A percentile compares a stretch with the other conserved stretches of the same genome.
phyloP scores from a whole-genome alignment of 1,140 invertebrate species.

The Drosophila pseudoobscura region DNA sequence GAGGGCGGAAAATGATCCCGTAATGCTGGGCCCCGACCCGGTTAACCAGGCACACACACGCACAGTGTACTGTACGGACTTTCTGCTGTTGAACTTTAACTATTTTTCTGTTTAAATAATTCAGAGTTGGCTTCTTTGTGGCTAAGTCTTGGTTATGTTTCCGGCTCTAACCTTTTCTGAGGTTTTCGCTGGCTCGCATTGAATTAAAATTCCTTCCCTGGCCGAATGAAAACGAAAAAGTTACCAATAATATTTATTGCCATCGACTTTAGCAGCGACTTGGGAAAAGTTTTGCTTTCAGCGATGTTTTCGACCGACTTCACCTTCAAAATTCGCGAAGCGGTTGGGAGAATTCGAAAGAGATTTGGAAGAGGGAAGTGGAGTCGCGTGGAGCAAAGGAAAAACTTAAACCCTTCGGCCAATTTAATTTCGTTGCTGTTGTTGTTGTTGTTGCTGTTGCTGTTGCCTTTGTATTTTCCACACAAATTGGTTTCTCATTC shows the following conservation, averaged over 20 bases:
- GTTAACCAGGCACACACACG: constrained; percentile 24
- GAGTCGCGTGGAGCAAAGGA: not conserved
- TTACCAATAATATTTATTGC: constrained; percentile 68
- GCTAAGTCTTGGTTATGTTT: constrained; percentile 58
- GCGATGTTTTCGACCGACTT: constrained; percentile 48
- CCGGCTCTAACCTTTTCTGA: constrained; percentile 9
- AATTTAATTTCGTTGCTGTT: constrained; percentile 62
- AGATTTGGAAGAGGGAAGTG: not conserved
- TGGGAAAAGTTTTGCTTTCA: constrained; percentile 62
- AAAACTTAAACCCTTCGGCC: constrained; percentile 63
- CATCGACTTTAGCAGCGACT: constrained; percentile 57
- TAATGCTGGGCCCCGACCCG: constrained; percentile 41
- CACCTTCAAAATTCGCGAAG: constrained; percentile 32
- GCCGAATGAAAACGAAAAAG: constrained; percentile 43
- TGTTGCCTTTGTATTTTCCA: constrained; percentile 65
- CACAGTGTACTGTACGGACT: not conserved
- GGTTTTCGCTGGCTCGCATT: constrained; percentile 27
- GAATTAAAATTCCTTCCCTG: constrained; percentile 66
- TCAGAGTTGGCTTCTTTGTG: constrained; percentile 49
- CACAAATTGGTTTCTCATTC: constrained; percentile 79
- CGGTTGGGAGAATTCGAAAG: not conserved
- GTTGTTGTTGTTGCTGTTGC: constrained; percentile 12
- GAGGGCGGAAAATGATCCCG: constrained; percentile 25
- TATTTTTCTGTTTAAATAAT: constrained; percentile 76
- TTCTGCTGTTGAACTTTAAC: constrained; percentile 16